A percentile compares a stretch with the other conserved stretches of the same genome.
Conservation (phyloP, 2,797 vertebrate genomes). For the Pipistrellus pipistrellus region DNA sequence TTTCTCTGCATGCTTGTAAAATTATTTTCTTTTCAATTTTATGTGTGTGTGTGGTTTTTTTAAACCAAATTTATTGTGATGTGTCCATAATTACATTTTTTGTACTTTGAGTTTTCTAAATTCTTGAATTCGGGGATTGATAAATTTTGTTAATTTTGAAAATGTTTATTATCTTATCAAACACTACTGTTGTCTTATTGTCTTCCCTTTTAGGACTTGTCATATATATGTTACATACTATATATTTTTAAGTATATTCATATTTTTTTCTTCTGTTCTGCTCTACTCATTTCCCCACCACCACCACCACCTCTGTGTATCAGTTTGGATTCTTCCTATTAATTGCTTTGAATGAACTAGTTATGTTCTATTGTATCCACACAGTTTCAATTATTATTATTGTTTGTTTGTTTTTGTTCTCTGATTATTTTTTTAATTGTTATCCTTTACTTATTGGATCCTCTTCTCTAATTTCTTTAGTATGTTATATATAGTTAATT, state of each 20-base stretch:
- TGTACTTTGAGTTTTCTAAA: neutral
- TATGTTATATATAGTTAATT: neutral
- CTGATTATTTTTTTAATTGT: neutral
- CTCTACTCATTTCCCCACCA: neutral
- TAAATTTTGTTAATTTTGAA: neutral
- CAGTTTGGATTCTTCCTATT: neutral
- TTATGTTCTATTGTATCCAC: neutral
- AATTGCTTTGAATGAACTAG: neutral
- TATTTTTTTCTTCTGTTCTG: neutral
- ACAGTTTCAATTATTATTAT: neutral
- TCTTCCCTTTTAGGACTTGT: neutral
- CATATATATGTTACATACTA: neutral
- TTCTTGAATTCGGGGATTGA: neutral
- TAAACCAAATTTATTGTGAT: neutral
- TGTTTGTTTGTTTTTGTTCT: neutral
- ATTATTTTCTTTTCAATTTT: neutral
- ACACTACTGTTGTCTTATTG: neutral
- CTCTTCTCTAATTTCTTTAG: neutral
- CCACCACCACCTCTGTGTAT: too few relatives aligned
- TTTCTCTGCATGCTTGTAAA: conserved; percentile 15
- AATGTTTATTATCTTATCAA: neutral
- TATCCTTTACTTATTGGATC: neutral
- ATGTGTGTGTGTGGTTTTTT: neutral
- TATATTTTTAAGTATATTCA: neutral
- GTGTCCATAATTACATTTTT: neutral